A percentile compares a stretch with the other conserved stretches of the same genome.
phyloP scores from a whole-genome alignment of 2,113 vertebrate genomes.

The Tychaedon coryphoeus region DNA sequence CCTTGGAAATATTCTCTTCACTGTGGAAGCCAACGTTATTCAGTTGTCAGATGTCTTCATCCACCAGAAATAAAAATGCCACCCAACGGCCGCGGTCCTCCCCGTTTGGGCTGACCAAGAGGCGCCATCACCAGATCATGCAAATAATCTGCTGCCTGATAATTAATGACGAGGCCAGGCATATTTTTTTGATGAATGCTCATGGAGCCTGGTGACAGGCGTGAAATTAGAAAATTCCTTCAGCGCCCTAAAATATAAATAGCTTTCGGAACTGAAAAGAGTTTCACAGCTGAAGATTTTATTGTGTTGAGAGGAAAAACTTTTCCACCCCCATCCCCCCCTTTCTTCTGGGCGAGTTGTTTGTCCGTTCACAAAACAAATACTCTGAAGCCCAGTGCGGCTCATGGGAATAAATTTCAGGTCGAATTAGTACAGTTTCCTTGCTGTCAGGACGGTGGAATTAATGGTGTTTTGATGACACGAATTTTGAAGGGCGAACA shows the following conservation, averaged over 20 bases:
- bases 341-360: slow-evolving; percentile 78
- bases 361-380: slow-evolving; percentile 85
- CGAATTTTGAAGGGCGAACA: slow-evolving; percentile 87
- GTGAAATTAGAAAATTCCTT: slow-evolving; percentile 85
- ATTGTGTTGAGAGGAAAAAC: slow-evolving; percentile 81
- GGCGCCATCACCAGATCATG: slow-evolving; percentile 57
- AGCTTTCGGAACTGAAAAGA: slow-evolving; percentile 82
- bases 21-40: neutral
- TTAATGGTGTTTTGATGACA: slow-evolving; percentile 95
- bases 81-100: neutral
- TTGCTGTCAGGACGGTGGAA: slow-evolving; percentile 89
- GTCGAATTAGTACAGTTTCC: slow-evolving; percentile 87
- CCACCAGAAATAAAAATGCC: neutral
- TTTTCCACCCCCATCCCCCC: slow-evolving; percentile 73
- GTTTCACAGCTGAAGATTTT: slow-evolving; percentile 83
- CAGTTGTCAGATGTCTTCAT: slow-evolving; percentile 47
- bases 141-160: slow-evolving; percentile 63
- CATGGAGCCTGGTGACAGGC: slow-evolving; percentile 76
- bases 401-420: slow-evolving; percentile 89
- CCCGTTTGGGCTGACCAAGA: neutral
- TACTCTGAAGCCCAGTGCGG: slow-evolving; percentile 77
- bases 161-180: slow-evolving; percentile 69
- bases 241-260: slow-evolving; percentile 81
- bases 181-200: slow-evolving; percentile 83
- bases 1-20: neutral